phyloP scores from a whole-genome alignment of 37 sponge, comb jelly and placozoan species.

The Haliclona indistincta region DNA sequence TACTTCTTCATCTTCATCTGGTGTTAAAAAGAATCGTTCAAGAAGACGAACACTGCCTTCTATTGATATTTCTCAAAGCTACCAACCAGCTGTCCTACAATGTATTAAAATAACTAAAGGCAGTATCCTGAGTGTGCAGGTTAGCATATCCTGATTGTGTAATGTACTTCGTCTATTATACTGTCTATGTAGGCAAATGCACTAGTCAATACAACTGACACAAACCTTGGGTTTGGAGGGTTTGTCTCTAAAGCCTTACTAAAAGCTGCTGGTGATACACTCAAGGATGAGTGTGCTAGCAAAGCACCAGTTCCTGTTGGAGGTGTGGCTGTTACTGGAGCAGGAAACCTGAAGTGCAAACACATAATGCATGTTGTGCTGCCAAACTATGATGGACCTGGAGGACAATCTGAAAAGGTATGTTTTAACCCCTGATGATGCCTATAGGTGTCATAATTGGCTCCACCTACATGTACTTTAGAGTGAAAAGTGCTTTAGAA shows the following conservation, averaged over 20 bases:
- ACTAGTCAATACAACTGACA: conserved; percentile 61
- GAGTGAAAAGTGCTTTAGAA: no score
- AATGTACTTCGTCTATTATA: background rate
- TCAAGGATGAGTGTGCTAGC: conserved; percentile 53
- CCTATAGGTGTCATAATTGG: no score
- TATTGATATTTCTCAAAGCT: no score
- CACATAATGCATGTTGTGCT: conserved; percentile 53
- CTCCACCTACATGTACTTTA: no score
- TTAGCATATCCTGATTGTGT: background rate
- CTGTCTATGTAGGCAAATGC: conserved; percentile 56
- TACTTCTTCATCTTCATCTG: background rate
- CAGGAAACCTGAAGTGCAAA: conserved; percentile 36
- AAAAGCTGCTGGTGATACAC: conserved; percentile 44
- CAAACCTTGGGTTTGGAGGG: conserved; percentile 34
- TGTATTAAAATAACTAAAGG: conserved; percentile 5
- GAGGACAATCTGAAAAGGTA: conserved; percentile 38
- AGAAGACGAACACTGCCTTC: no score
- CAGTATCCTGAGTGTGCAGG: background rate
- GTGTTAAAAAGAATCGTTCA: no score
- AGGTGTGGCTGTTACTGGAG: conserved; percentile 51
- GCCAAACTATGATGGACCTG: conserved; percentile 31
- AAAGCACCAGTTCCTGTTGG: conserved; percentile 38
- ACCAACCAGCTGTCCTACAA: background rate
- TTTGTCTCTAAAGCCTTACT: conserved; percentile 33
- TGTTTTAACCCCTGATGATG: no score